Conservation (phyloP, 2,888 invertebrate species). For the Lepeophtheirus nordmannii region DNA sequence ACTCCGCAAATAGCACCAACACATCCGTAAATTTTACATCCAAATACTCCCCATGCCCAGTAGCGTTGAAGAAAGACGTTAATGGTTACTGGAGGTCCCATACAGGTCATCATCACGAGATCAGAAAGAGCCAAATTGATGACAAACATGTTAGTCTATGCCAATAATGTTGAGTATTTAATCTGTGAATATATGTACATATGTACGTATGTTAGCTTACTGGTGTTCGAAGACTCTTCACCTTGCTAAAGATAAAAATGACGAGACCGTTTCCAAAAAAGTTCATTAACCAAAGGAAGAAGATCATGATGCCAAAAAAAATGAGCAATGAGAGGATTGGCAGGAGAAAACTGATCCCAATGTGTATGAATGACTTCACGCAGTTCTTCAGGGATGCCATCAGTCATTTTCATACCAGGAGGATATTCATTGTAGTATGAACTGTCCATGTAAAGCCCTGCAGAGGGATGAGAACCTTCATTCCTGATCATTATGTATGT, state of each 20-base stretch:
- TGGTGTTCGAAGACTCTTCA: constrained; percentile 32
- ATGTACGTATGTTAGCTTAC: background rate
- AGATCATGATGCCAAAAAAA: constrained; percentile 27
- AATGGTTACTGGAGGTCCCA: constrained; percentile 32
- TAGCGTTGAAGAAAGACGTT: constrained; percentile 35
- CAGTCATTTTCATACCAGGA: constrained; percentile 23
- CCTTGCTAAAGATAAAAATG: constrained; percentile 30
- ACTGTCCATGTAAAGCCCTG: constrained; percentile 17
- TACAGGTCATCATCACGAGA: constrained; percentile 29
- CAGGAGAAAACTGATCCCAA: constrained; percentile 30
- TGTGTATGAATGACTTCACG: constrained; percentile 30
- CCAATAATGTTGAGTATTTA: background rate
- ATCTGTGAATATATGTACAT: background rate
- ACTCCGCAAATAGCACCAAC: constrained; percentile 36
- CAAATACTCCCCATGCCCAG: constrained; percentile 33
- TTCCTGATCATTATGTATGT: background rate
- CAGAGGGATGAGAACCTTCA: background rate
- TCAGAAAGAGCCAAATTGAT: constrained; percentile 34
- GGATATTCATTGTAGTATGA: constrained; percentile 15
- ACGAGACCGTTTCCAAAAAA: constrained; percentile 28
- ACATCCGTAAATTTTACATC: constrained; percentile 36
- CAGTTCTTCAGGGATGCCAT: constrained; percentile 28
- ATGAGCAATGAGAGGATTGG: constrained; percentile 28
- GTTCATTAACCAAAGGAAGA: constrained; percentile 26
- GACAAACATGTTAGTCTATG: constrained; percentile 33